Base-by-base conservation (phyloP, 37 sponge, comb jelly and placozoan genomes). In the Trichoplax adhaerens region DNA sequence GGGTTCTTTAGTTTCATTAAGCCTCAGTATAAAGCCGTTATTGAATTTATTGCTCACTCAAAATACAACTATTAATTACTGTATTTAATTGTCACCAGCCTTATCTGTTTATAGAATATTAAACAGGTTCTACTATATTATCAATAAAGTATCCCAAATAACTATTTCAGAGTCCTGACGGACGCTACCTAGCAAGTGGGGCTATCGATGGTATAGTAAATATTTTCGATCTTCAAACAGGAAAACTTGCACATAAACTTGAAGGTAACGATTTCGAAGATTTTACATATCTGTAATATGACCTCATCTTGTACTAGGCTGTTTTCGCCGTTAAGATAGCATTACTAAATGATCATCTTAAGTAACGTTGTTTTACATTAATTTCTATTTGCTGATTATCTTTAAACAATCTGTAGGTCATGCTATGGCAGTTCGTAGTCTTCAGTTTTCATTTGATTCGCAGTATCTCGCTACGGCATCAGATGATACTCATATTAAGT, bases 401-500 rank as follows among this genome's bases (percentile, higher is more conserved):
- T 7, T 4, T 5, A 29, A 29, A 56, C 56, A 46, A 8, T 64
- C n/a, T n/a, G 6, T 63, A 89, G 91, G 93, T 55, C 99, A 97
- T 76, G 87, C 90, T 53, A 97, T 97, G 99, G 90, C 99, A 0
- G 77, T 97, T 7, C 65, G 99, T 46, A 86, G 87, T 60, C 83
- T 97, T 50, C 82, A 88, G 10, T 97, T 91, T 80, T 97, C 99
- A 48, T 85, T 87, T 1, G 93, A 97, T 70, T 92, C 93, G 4
- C 78, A 81, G 58, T 79, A 86, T 1, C 81, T 97, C 3, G 83
- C 88, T 53, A 97, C 99, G 1, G 94, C 87, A 0, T 92, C 94
- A 29, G 99, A 97, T 65, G 99, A 97, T 71, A 91, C 76, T 59
- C 83, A 88, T 72, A 88, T 97, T 74, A 97, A 97, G 72, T 84